Evolutionary conservation across 1,140 invertebrate genomes (phyloP).

Genomic region (Sinella curviseta): DNA sequence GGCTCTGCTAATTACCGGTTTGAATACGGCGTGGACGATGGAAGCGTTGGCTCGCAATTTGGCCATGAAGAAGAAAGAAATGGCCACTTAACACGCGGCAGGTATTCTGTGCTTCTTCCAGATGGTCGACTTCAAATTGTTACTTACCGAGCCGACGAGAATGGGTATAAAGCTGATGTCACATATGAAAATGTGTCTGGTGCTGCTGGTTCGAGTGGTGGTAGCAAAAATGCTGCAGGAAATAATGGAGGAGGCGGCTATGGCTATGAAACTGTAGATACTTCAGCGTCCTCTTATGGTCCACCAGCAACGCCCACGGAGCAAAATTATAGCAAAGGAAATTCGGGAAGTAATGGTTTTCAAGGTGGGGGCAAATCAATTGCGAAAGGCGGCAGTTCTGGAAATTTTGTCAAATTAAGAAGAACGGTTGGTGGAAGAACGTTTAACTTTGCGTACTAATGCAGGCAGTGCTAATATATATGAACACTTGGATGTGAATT

Average conservation of each 20-base stretch:
- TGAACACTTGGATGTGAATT: too few relatives aligned
- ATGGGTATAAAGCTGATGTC: conserved; percentile 43
- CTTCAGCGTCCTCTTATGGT: not conserved
- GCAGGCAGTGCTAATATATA: too few relatives aligned
- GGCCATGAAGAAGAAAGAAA: conserved; percentile 43
- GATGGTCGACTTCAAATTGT: conserved; percentile 50
- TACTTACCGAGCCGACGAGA: conserved; percentile 42
- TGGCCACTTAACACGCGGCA: conserved; percentile 32
- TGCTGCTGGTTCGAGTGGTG: not conserved
- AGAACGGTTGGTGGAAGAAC: not conserved
- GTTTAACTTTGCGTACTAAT: not conserved
- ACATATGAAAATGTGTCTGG: conserved; percentile 33
- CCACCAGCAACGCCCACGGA: not conserved
- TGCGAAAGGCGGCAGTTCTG: not conserved
- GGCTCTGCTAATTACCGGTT: conserved; percentile 39
- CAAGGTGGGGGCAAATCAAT: not conserved
- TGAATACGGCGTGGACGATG: conserved; percentile 38
- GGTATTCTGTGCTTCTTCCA: conserved; percentile 46
- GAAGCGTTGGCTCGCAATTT: conserved; percentile 35
- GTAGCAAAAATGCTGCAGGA: not conserved
- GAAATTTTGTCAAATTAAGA: not conserved
- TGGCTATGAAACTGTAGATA: not conserved
- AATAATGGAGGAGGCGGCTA: not conserved
- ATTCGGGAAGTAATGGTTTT: not conserved
- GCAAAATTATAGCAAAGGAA: not conserved